Percentiles rank a stretch among this genome's conserved stretches.
Evolutionary conservation across 2,888 invertebrate genomes (phyloP).

Genomic region (Antheraea assamensis): DNA sequence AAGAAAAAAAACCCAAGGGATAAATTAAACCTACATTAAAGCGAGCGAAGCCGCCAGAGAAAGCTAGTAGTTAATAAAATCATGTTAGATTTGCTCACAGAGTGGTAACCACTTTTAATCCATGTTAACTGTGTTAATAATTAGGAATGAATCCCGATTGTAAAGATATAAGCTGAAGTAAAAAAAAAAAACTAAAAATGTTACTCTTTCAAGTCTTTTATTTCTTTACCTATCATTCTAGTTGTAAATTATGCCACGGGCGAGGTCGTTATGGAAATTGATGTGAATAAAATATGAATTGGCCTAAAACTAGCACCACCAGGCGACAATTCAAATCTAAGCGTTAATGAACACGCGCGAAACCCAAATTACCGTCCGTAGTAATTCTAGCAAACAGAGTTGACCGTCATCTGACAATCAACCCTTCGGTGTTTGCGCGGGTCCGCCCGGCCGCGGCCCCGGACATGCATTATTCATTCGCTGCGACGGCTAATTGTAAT

Average conservation of each 20-base stretch:
- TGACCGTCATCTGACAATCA: conserved; percentile 65
- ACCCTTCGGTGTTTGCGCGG: conserved; percentile 74
- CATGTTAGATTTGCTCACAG: too few relatives aligned
- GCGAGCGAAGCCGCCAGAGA: too few relatives aligned
- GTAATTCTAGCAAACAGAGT: conserved; percentile 59
- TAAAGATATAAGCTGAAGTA: too few relatives aligned
- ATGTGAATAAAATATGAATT: not conserved
- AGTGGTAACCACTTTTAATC: too few relatives aligned
- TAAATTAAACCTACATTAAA: too few relatives aligned
- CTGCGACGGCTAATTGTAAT: conserved; percentile 79
- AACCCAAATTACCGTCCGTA: conserved; percentile 60
- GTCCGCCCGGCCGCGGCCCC: conserved; percentile 48
- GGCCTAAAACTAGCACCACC: not conserved
- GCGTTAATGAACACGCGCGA: conserved; percentile 53
- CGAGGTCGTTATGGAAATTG: not conserved
- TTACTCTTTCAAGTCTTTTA: too few relatives aligned
- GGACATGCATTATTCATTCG: conserved; percentile 74
- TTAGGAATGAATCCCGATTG: too few relatives aligned
- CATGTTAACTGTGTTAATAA: too few relatives aligned
- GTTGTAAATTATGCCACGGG: not conserved
- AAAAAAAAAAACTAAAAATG: too few relatives aligned
- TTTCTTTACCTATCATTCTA: not conserved
- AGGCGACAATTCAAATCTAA: conserved; percentile 25
- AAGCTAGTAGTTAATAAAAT: too few relatives aligned
- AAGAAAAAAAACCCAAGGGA: too few relatives aligned